Evolutionary conservation across 2,113 vertebrate species (phyloP).

Genomic region (Melanostigma gelatinosum): DNA sequence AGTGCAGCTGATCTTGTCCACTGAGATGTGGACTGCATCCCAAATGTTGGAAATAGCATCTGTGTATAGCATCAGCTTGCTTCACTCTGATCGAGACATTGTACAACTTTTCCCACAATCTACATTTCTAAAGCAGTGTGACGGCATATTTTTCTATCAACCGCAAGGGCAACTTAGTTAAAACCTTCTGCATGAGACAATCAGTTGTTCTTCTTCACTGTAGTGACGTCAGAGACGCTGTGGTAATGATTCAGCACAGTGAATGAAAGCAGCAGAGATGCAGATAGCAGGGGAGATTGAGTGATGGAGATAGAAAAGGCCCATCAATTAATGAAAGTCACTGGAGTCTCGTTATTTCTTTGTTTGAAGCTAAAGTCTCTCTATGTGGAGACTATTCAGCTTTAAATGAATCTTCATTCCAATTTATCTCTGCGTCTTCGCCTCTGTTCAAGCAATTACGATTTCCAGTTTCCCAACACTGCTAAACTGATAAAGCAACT

Average conservation of each 20-base stretch:
- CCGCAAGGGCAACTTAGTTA: not conserved
- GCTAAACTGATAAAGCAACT: constrained; percentile 40
- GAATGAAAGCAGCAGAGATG: constrained; percentile 35
- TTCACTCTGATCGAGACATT: not conserved
- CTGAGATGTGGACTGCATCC: constrained; percentile 1
- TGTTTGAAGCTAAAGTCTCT: constrained; percentile 49
- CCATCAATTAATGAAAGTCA: constrained; percentile 52
- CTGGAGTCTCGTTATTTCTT: constrained; percentile 60
- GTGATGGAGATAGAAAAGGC: constrained; percentile 35
- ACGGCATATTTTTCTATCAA: not conserved
- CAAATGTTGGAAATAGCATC: not conserved
- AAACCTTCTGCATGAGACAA: constrained; percentile 41
- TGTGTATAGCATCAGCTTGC: not conserved
- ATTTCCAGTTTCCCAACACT: constrained; percentile 53
- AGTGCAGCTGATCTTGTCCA: constrained; percentile 18
- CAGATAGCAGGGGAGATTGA: constrained; percentile 42
- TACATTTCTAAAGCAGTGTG: not conserved
- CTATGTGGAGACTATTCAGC: constrained; percentile 29
- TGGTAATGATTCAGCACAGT: constrained; percentile 44
- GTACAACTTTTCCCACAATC: not conserved
- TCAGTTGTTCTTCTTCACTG: not conserved
- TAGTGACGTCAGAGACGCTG: constrained; percentile 34
- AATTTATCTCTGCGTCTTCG: constrained; percentile 39
- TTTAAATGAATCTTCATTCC: constrained; percentile 51
- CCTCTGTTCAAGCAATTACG: constrained; percentile 59